Percentiles rank a stretch among this genome's conserved stretches.
These are phyloP conservation scores for Protosalanx chinensis DNA, from an alignment of 2,797 vertebrate species.

Conservation along the genomic window DNA sequence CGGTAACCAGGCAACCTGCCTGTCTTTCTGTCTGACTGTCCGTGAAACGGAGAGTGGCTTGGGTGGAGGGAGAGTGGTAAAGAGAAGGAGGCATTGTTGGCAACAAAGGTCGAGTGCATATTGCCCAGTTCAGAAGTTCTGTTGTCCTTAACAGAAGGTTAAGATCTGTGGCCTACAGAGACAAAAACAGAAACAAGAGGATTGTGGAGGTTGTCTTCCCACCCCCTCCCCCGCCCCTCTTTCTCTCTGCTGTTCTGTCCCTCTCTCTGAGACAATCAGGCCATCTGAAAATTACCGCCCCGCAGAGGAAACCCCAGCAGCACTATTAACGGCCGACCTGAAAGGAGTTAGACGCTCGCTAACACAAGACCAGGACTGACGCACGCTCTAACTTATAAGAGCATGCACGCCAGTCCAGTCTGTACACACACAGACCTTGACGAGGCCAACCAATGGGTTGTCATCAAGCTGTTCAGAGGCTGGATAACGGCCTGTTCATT, in stretches of 20 bases:
- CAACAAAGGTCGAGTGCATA: too few species aligned
- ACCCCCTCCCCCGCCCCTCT: too few species aligned
- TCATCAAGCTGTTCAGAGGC: too few species aligned
- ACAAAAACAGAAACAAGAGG: neutral
- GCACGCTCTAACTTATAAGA: neutral
- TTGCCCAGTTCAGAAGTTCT: too few species aligned
- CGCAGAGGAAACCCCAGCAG: conserved; percentile 20
- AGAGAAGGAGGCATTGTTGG: neutral
- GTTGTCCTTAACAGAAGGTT: too few species aligned
- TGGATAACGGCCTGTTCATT: too few species aligned
- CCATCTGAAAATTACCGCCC: conserved; percentile 13
- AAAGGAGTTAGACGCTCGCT: neutral
- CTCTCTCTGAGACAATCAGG: conserved; percentile 5
- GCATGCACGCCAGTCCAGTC: too few species aligned
- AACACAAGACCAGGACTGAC: neutral
- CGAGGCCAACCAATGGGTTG: too few species aligned
- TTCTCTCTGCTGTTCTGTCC: too few species aligned
- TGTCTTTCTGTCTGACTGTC: neutral
- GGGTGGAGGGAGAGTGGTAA: neutral
- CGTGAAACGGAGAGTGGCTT: neutral
- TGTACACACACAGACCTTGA: too few species aligned
- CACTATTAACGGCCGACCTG: conserved; percentile 16
- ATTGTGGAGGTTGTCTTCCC: neutral
- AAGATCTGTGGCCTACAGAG: too few species aligned
- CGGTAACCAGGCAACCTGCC: neutral